phyloP scores from a whole-genome alignment of 1,140 invertebrate species.

The Aradophagus sp. region DNA sequence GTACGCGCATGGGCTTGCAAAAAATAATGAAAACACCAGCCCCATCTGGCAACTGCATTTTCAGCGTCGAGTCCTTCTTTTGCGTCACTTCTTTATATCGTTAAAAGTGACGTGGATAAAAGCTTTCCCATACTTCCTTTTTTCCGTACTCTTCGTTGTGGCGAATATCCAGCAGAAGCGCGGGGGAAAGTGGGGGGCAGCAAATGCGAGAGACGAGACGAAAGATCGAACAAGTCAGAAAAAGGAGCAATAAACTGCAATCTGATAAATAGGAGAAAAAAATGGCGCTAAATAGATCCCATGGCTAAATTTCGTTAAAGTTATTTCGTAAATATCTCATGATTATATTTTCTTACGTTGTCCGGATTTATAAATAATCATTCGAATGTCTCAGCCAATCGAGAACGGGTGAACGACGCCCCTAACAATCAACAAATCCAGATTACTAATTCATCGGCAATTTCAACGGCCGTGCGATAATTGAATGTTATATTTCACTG shows the following conservation, averaged over 20 bases:
- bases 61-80: conserved; percentile 40
- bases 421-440: conserved; percentile 7
- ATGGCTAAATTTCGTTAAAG: no score
- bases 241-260: conserved; percentile 10
- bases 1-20: conserved; percentile 38
- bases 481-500: conserved; percentile 35
- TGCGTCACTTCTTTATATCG: conserved; percentile 52
- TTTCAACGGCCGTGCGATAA: conserved; percentile 9
- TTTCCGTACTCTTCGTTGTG: conserved; percentile 18
- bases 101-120: conserved; percentile 55
- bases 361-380: conserved; percentile 3
- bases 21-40: conserved; percentile 57
- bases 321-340: no score
- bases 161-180: conserved; percentile 6
- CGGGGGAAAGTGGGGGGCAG: background rate
- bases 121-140: conserved; percentile 43
- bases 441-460: conserved; percentile 13
- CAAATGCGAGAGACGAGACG: background rate
- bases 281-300: conserved; percentile 8
- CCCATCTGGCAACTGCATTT: conserved; percentile 51
- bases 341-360: no score
- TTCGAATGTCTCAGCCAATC: conserved; percentile 19
- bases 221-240: no score
- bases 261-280: background rate
- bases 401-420: conserved; percentile 8